Base-by-base conservation (phyloP, 2,888 invertebrate genomes). In the Melanargia galathea region DNA sequence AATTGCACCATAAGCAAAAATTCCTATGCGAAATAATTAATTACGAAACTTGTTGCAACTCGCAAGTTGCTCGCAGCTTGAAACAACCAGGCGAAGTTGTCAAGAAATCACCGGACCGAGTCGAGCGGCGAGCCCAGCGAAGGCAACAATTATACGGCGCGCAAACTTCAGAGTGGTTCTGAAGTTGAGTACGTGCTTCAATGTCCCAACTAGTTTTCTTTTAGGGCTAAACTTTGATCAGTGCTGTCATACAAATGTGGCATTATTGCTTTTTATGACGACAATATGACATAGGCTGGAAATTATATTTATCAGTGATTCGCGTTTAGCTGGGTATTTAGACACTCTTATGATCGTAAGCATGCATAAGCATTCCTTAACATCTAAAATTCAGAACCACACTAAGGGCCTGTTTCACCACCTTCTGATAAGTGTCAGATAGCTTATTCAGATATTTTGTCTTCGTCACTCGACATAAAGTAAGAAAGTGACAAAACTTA, bases 111-210 rank as follows among this genome's bases (percentile, higher is more conserved):
- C 13, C 51, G 18, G 30, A 18, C 51, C 51, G 18, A 33, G 18
- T 16, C 51, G 49, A 7, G 51, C 30, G 8, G 18, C n/a, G n/a
- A 5, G 51, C 51, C 30, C n/a, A n/a, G n/a, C n/a, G n/a, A n/a
- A n/a, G n/a, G 11, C n/a, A 24, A 51, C 30, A 51, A 51, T 33
- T 51, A 51, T 49, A 49, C 33, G 20, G 51, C 30, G 51, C 30
- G 11, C 48, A n/a, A 18, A 51, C 30, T 33, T 0, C 33, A 51
- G 30, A 16, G 18, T 16, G 7, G 10, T 18, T 2, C 16, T 18
- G 0, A n/a, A 49, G 26, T 49, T 18, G 51, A 51, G 51, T 16
- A 33, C 51, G 51, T 51, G 51, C 51, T 20, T 8, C 16, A 16
- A 18, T 18, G 33, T 8, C 18, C 16, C 16, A 18, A 51, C 30